phyloP scores from a whole-genome alignment of 2,113 vertebrate genomes.

The Lipotes vexillifer region DNA sequence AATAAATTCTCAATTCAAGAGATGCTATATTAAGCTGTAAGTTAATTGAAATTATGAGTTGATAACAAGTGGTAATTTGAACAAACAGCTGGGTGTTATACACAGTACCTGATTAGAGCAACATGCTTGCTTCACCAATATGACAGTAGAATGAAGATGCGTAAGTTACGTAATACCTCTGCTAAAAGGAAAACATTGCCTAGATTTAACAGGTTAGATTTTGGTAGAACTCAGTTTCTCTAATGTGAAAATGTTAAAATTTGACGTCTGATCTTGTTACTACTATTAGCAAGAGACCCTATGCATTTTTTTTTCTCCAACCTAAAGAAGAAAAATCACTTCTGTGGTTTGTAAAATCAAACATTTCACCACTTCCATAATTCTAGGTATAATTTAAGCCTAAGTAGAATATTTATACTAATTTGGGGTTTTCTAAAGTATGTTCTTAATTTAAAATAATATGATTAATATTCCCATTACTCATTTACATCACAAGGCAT shows the following conservation, averaged over 20 bases:
- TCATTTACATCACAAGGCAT: slow-evolving; percentile 37
- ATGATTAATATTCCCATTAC: slow-evolving; percentile 30
- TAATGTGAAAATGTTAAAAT: slow-evolving; percentile 46
- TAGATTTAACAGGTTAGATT: slow-evolving; percentile 25
- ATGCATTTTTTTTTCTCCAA: background rate
- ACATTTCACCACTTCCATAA: slow-evolving; percentile 18
- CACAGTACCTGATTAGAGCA: too few species aligned
- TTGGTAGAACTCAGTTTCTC: slow-evolving; percentile 42
- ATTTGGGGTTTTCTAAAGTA: slow-evolving; percentile 45
- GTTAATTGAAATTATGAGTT: background rate
- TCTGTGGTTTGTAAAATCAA: slow-evolving; percentile 23
- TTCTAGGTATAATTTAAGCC: slow-evolving; percentile 27
- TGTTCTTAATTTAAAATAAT: slow-evolving; percentile 60
- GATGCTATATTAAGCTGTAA: background rate
- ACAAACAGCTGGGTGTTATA: background rate
- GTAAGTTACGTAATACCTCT: background rate
- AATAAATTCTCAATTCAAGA: slow-evolving; percentile 11
- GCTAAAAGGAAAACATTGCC: background rate
- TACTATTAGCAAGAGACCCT: background rate
- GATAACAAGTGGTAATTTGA: background rate
- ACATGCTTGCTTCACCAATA: background rate
- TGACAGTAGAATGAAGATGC: background rate
- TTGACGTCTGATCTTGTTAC: slow-evolving; percentile 30
- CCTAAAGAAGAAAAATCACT: slow-evolving; percentile 21
- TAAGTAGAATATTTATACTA: slow-evolving; percentile 13